phyloP scores from a whole-genome alignment of 2,888 invertebrate genomes.

The Lepidocyrtoides sp. region DNA sequence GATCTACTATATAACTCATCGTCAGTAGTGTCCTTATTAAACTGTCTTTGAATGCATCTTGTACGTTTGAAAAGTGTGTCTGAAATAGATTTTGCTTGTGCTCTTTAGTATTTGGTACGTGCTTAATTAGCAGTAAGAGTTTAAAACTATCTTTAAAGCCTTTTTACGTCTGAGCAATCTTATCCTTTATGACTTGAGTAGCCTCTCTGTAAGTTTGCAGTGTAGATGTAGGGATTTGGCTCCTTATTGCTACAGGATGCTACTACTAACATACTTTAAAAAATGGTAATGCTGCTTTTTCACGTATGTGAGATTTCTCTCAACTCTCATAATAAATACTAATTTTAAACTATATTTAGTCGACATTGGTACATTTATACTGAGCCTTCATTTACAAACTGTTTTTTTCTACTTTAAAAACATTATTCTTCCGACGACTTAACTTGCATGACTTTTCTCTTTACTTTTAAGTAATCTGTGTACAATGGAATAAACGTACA shows the following conservation, averaged over 20 bases:
- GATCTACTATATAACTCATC: background rate
- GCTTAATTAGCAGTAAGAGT: no score
- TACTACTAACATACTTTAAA: background rate
- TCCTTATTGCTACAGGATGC: no score
- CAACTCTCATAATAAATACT: background rate
- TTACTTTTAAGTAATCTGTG: background rate
- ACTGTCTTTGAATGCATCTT: no score
- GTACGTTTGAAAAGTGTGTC: background rate
- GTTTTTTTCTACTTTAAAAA: background rate
- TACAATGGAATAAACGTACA: conserved; percentile 16
- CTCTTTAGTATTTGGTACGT: no score
- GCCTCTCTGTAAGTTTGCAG: no score
- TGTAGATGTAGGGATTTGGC: no score
- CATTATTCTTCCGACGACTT: conserved; percentile 17
- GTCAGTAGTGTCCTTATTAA: background rate
- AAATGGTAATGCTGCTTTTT: background rate
- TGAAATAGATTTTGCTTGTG: background rate
- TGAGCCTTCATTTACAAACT: background rate
- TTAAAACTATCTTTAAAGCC: no score
- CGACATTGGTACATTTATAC: background rate
- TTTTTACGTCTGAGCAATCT: no score
- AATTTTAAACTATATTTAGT: background rate
- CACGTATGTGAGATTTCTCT: background rate
- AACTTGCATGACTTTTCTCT: conserved; percentile 66
- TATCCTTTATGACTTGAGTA: no score